phyloP scores from a whole-genome alignment of 2,888 invertebrate species.

The Drosophila hawaiiensis region DNA sequence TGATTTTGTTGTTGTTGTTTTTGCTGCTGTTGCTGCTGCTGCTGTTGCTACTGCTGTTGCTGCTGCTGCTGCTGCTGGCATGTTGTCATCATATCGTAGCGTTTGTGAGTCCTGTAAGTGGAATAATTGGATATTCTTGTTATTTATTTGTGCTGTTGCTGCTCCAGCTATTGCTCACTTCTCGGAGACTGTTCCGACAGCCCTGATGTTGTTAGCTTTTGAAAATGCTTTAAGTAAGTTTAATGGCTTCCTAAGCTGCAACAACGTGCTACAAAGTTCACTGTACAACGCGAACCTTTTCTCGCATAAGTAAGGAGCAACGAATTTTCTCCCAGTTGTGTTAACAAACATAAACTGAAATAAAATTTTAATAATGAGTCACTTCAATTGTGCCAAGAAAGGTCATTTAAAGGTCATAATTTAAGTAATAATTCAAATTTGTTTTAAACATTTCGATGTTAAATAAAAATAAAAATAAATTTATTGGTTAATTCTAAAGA shows the following conservation, averaged over 20 bases:
- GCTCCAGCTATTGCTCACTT: constrained; percentile 25
- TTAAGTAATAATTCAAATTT: background rate
- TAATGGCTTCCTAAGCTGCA: constrained; percentile 70
- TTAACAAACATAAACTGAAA: background rate
- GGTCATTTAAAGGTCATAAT: background rate
- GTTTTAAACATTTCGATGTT: no score
- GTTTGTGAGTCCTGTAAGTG: constrained; percentile 50
- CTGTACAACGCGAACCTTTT: constrained; percentile 1
- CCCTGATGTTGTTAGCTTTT: constrained; percentile 61
- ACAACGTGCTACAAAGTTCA: constrained; percentile 48
- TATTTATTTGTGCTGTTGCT: constrained; percentile 58
- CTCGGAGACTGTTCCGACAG: constrained; percentile 28
- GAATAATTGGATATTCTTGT: constrained; percentile 78
- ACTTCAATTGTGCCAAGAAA: background rate
- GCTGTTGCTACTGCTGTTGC: no score
- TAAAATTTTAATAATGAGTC: background rate
- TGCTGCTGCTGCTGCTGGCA: constrained; percentile 11
- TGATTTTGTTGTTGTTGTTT: constrained; percentile 4
- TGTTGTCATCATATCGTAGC: constrained; percentile 40
- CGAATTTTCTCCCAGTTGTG: background rate
- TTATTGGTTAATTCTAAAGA: no score
- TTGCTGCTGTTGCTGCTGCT: no score
- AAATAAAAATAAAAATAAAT: no score
- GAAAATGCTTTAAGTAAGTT: constrained; percentile 69
- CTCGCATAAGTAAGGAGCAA: background rate